A percentile compares a stretch with the other conserved stretches of the same genome.
Conservation (phyloP, 1,140 invertebrate genomes). For the Drosophila busckii region DNA sequence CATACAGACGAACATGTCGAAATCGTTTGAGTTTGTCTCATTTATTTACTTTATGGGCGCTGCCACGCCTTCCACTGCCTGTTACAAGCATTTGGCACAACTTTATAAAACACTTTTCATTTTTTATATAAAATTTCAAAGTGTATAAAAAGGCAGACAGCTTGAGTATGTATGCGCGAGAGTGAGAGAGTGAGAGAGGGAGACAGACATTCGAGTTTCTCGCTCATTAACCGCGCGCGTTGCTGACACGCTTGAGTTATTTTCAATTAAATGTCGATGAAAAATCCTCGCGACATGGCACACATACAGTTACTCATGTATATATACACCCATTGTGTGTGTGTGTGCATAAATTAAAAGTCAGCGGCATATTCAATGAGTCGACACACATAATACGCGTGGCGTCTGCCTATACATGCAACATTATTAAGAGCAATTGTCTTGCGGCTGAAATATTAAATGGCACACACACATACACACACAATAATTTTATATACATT, state of each 20-base stretch:
- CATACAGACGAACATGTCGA: too few relatives aligned
- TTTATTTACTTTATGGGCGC: too few relatives aligned
- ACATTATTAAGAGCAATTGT: constrained; percentile 54
- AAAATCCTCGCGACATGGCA: constrained; percentile 56
- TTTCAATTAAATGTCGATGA: constrained; percentile 77
- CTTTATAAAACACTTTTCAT: too few relatives aligned
- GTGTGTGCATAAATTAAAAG: constrained; percentile 70
- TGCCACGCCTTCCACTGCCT: too few relatives aligned
- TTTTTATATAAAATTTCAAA: too few relatives aligned
- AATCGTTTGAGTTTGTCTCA: too few relatives aligned
- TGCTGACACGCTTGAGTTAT: constrained; percentile 76
- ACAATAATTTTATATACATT: constrained; percentile 26
- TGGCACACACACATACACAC: constrained; percentile 39
- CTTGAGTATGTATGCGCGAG: background rate
- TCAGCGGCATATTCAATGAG: constrained; percentile 35
- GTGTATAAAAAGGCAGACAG: constrained; percentile 23
- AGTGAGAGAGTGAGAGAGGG: background rate
- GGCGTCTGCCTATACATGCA: too few relatives aligned
- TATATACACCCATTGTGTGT: constrained; percentile 12
- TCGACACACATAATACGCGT: constrained; percentile 53
- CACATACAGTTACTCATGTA: constrained; percentile 10
- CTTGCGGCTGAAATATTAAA: constrained; percentile 37
- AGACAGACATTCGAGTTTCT: constrained; percentile 73
- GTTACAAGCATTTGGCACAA: too few relatives aligned
- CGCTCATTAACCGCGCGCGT: constrained; percentile 74